Conservation (phyloP, 2,888 invertebrate species). For the Aporophyla nigra region DNA sequence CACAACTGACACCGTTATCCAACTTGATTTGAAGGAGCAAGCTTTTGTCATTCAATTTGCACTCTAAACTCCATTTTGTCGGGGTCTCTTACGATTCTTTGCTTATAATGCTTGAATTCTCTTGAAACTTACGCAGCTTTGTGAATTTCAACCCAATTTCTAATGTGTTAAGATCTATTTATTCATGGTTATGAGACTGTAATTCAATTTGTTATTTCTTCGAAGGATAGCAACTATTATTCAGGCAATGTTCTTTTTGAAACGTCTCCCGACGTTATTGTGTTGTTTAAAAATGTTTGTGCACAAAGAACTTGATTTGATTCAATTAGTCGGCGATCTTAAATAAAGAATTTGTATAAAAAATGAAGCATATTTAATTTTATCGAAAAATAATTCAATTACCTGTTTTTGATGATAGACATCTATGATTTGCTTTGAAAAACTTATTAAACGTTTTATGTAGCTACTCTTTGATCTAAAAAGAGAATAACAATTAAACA, state of each 20-base stretch:
- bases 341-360: slow-evolving; percentile 13
- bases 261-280: slow-evolving; percentile 61
- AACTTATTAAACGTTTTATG: neutral
- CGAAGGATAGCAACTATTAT: slow-evolving; percentile 68
- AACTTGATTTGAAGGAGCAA: slow-evolving; percentile 69
- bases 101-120: slow-evolving; percentile 64
- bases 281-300: slow-evolving; percentile 56
- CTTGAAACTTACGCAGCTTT: slow-evolving; percentile 34
- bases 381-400: neutral
- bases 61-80: slow-evolving; percentile 65
- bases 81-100: slow-evolving; percentile 63
- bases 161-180: slow-evolving; percentile 53
- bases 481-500: neutral
- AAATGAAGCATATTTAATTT: neutral
- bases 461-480: neutral
- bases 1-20: slow-evolving; percentile 64
- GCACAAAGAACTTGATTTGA: slow-evolving; percentile 45
- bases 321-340: slow-evolving; percentile 39
- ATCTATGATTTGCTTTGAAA: neutral
- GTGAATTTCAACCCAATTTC: slow-evolving; percentile 56
- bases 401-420: neutral
- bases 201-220: slow-evolving; percentile 70
- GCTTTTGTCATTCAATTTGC: slow-evolving; percentile 74
- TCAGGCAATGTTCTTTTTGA: slow-evolving; percentile 63
- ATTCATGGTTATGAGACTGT: slow-evolving; percentile 40